A percentile compares a stretch with the other conserved stretches of the same genome.
phyloP scores from a whole-genome alignment of 23 tunicate genomes.

The Pegea sp. region DNA sequence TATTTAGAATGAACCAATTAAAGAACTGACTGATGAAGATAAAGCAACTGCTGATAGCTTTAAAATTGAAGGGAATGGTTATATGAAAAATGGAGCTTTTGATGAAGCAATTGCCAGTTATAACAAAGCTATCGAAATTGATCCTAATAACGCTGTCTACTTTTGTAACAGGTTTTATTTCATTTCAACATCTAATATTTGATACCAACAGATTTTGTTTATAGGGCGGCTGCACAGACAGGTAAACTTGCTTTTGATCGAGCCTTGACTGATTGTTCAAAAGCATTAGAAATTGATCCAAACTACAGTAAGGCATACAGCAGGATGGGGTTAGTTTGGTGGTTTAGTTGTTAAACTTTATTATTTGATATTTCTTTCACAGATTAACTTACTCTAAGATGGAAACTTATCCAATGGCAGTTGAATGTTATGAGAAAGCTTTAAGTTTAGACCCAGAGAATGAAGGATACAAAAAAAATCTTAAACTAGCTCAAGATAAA shows the following conservation, averaged over 20 bases:
- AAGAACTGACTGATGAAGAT: constrained; percentile 21
- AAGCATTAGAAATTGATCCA: constrained; percentile 60
- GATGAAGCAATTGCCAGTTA: constrained; percentile 68
- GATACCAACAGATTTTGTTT: constrained; percentile 1
- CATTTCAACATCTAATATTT: not conserved
- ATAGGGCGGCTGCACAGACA: constrained; percentile 88
- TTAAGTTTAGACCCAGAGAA: constrained; percentile 65
- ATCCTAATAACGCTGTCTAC: constrained; percentile 54
- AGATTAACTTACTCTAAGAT: constrained; percentile 86
- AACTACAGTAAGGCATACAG: constrained; percentile 81
- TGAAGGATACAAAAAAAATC: constrained; percentile 75
- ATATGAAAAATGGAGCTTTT: constrained; percentile 52
- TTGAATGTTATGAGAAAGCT: constrained; percentile 66
- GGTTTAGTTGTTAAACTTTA: not conserved
- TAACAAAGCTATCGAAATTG: constrained; percentile 63
- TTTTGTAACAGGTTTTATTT: constrained; percentile 61
- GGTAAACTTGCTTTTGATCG: constrained; percentile 36
- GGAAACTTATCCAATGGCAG: constrained; percentile 69
- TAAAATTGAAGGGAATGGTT: constrained; percentile 55
- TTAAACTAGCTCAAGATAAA: constrained; percentile 67
- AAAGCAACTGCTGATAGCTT: constrained; percentile 25
- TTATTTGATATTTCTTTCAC: too few species aligned
- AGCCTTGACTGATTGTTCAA: constrained; percentile 64
- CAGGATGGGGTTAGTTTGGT: constrained; percentile 70
- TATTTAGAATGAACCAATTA: too few species aligned